Percentiles rank a stretch among this genome's conserved stretches.
phyloP scores from a whole-genome alignment of 1,140 invertebrate species.

The Druon quercuslanigerum region DNA sequence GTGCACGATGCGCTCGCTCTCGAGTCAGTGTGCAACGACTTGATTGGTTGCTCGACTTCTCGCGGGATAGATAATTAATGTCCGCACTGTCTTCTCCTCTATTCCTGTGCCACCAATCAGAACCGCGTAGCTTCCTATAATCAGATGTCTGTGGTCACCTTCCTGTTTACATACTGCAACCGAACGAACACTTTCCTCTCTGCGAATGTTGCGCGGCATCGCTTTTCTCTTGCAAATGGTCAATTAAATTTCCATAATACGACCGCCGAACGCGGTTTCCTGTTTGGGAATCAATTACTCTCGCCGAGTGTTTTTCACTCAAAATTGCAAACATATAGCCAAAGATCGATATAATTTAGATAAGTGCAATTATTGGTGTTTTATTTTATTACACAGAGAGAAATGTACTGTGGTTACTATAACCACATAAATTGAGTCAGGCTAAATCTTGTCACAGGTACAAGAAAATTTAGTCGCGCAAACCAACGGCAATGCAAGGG shows the following conservation, averaged over 20 bases:
- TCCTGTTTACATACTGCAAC: constrained; percentile 49
- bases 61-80: constrained; percentile 45
- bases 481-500: too few relatives aligned
- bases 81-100: constrained; percentile 47
- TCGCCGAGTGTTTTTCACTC: not conserved
- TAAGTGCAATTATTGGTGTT: too few relatives aligned
- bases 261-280: constrained; percentile 41
- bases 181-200: constrained; percentile 46
- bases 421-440: too few relatives aligned
- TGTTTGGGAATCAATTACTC: not conserved
- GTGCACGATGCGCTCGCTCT: too few relatives aligned
- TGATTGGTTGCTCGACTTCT: constrained; percentile 46
- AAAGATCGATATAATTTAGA: too few relatives aligned
- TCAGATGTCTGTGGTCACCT: constrained; percentile 54
- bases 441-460: too few relatives aligned
- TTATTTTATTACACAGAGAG: too few relatives aligned
- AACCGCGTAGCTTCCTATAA: constrained; percentile 54
- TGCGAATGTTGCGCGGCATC: constrained; percentile 37
- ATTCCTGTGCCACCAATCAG: constrained; percentile 46
- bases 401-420: too few relatives aligned
- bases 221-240: constrained; percentile 54
- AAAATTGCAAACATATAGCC: not conserved
- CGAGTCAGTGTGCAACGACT: constrained; percentile 18
- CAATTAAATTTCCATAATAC: constrained; percentile 58
- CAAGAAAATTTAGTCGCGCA: too few relatives aligned